Percentiles rank a stretch among this genome's conserved stretches.
These are phyloP conservation scores for Otolemur garnettii DNA, from an alignment of 2,113 vertebrate genomes.

Conservation along the genomic window DNA sequence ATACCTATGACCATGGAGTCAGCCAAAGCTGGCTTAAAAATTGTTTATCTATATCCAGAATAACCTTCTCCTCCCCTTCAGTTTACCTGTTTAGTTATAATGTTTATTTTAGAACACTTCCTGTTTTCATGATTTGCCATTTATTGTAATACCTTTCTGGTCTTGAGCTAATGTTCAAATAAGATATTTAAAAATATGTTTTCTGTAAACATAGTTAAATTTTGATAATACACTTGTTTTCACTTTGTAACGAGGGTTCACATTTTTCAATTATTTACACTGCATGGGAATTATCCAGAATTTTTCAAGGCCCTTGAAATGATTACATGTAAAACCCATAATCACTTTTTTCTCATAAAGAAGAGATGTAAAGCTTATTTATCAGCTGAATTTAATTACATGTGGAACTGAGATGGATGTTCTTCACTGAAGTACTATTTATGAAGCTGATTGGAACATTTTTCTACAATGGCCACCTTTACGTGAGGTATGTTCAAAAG, in stretches of 20 bases:
- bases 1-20: background rate
- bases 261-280: background rate
- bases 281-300: background rate
- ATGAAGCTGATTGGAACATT: background rate
- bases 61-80: background rate
- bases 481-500: background rate
- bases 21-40: background rate
- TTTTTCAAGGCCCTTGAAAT: constrained; percentile 29
- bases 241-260: background rate
- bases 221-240: background rate
- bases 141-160: background rate
- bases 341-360: background rate
- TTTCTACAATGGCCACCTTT: background rate
- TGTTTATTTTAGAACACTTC: background rate
- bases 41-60: background rate
- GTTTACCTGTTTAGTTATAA: background rate
- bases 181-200: constrained; percentile 32
- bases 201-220: background rate
- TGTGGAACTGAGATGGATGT: background rate
- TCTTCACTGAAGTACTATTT: background rate
- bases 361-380: background rate
- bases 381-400: background rate
- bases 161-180: background rate
- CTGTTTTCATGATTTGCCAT: background rate
- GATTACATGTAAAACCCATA: background rate